A percentile compares a stretch with the other conserved stretches of the same genome.
Conservation (phyloP, 2,888 invertebrate species). For the Neoaliturus tenellus region DNA sequence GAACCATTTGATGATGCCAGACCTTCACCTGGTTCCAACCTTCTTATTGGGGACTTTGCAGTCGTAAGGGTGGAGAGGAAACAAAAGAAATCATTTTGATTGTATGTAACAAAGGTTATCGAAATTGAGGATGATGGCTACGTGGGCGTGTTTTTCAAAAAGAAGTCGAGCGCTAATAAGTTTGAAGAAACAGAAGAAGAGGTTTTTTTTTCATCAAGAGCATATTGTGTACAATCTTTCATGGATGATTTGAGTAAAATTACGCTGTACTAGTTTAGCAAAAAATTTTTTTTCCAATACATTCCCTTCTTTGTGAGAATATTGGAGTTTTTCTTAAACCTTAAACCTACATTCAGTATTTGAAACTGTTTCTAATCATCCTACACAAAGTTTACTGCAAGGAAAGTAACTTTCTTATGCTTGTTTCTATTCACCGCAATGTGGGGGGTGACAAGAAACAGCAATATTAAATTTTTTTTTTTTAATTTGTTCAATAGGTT, state of each 20-base stretch:
- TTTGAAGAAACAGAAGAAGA: conserved; percentile 49
- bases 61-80: conserved; percentile 52
- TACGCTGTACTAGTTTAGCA: conserved; percentile 40
- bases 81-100: conserved; percentile 38
- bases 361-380: conserved; percentile 52
- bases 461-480: conserved; percentile 38
- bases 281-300: conserved; percentile 31
- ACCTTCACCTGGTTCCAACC: conserved; percentile 32
- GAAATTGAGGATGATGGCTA: conserved; percentile 26
- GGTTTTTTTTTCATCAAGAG: conserved; percentile 40
- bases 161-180: conserved; percentile 20
- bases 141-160: conserved; percentile 48
- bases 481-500: conserved; percentile 28
- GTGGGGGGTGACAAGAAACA: conserved; percentile 50
- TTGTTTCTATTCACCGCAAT: conserved; percentile 54
- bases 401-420: background rate
- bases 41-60: conserved; percentile 52
- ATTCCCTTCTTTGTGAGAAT: conserved; percentile 36
- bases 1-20: conserved; percentile 51
- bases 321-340: conserved; percentile 20
- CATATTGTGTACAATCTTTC: conserved; percentile 36
- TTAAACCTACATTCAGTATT: conserved; percentile 26
- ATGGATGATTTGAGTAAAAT: conserved; percentile 21
- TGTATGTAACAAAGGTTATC: conserved; percentile 47
- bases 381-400: conserved; percentile 13